Evolutionary conservation across 2,888 invertebrate genomes (phyloP), one percentile per base, ranked within the genome.

Genomic region (Subacronicta megacephala): DNA sequence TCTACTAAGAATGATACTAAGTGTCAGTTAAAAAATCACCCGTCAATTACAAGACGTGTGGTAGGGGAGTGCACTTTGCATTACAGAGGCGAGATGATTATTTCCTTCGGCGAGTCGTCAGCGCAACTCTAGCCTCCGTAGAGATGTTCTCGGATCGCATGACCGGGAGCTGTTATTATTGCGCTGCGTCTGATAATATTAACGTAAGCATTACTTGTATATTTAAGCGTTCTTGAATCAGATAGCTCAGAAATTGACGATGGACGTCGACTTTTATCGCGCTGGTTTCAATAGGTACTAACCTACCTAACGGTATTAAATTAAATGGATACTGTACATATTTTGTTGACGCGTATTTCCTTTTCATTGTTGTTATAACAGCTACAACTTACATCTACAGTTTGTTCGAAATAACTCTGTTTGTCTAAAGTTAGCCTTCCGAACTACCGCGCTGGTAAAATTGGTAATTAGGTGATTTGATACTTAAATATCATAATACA

Each of bases 81-180:
- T 49, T 62, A 54, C 56, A 44, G 55, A 47, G 37, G 58, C 53
- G 55, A 72, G 58, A 71, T 59, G 75, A 71, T 71, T 75, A 75
- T 71, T 62, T 71, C 62, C 72, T 53, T 41, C 51, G 71, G 71
- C 72, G 18, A 52, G 52, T 59, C 53, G 62, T 65, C 72, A 70
- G 55, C 43, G 47, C 58, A 57, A 55, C 45, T 54, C 53, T 55
- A 38, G 9, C 6, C n/a, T 3, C 17, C 38, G 29, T 40, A 56
- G 61, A 53, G 61, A 68, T 59, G 46, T 23, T 20, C 54, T 18
- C 23, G 53, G 53, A 60, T 72, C 59, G 63, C 56, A 71, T 75
- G 72, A 46, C 75, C 60, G 43, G 75, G 56, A 72, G 72, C 72
- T 72, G 72, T 72, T 66, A 72, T 75, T 72, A 71, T 71, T 42